These are phyloP conservation scores for Drosophila monieri DNA, from an alignment of 2,888 invertebrate species.

Conservation along the genomic window DNA sequence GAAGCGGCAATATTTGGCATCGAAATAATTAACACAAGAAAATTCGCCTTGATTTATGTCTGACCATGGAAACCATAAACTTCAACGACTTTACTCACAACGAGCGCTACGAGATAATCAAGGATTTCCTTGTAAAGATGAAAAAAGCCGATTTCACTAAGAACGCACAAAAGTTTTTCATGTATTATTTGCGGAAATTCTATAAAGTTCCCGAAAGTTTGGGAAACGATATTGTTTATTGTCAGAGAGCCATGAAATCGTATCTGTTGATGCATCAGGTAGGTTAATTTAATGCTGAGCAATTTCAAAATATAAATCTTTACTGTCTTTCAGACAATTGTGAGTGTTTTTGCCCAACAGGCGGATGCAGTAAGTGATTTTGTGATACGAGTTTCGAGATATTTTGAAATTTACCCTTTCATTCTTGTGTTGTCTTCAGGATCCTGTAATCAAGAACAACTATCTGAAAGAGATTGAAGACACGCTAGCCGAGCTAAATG, in stretches of 20 bases:
- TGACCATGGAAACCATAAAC: slow-evolving; percentile 59
- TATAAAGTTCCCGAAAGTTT: slow-evolving; percentile 57
- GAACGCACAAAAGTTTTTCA: slow-evolving; percentile 56
- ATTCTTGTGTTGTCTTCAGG: slow-evolving; percentile 32
- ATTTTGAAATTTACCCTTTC: background rate
- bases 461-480: slow-evolving; percentile 55
- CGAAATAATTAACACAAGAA: slow-evolving; percentile 14
- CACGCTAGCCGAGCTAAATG: slow-evolving; percentile 53
- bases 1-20: slow-evolving; percentile 34
- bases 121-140: slow-evolving; percentile 61
- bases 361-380: slow-evolving; percentile 47
- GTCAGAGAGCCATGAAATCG: slow-evolving; percentile 58
- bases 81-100: slow-evolving; percentile 58
- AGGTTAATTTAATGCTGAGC: background rate
- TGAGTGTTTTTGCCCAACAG: slow-evolving; percentile 29
- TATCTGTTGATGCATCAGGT: slow-evolving; percentile 58
- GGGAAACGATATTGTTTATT: slow-evolving; percentile 61
- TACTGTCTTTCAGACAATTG: slow-evolving; percentile 44
- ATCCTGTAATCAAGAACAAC: slow-evolving; percentile 30
- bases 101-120: slow-evolving; percentile 64
- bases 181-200: slow-evolving; percentile 59
- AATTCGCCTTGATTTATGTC: background rate
- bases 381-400: background rate
- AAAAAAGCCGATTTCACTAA: slow-evolving; percentile 45
- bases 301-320: background rate